Base-by-base conservation (phyloP, 2,113 vertebrate genomes). In the Malurus melanocephalus region DNA sequence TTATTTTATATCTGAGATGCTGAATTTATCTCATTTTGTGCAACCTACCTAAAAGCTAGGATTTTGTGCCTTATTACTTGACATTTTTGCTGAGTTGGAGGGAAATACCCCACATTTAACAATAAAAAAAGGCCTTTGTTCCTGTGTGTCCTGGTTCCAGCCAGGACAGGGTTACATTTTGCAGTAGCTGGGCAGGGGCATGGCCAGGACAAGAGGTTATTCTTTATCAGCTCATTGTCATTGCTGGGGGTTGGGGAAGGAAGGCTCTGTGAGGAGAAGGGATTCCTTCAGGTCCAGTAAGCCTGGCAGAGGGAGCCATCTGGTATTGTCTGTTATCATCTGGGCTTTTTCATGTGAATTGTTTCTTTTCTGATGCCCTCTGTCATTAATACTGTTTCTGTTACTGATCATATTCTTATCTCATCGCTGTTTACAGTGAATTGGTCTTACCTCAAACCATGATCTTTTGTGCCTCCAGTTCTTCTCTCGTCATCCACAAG, bases 11-110 rank as follows among this genome's bases (percentile, higher is more conserved):
- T 10, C 13, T 20, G 16, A 78, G 49, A 68, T 9, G 2, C 17
- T 48, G n/a, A 57, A 43, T 53, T 35, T 30, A 38, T 61, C 11
- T 72, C 16, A 42, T 72, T 68, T 78, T 62, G 3, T 16, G 19
- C 57, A 53, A 48, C 16, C 20, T 27, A 43, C 5, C 16, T 61
- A 55, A 62, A 82, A 68, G 14, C 27, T 9, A 30, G 4, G 4
- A 52, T 32, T 33, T 16, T 5, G 5, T 0, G 0, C 23, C 13
- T 60, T 60, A 33, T 14, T 75, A 40, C 16, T 61, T n/a, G 7
- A 22, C 24, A 13, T 42, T 52, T 51, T 80, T 87, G 22, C 13
- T 84, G 42, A 71, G n/a, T 16, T 19, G 26, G 42, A 66, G 66
- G 33, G 16, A 56, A 65, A 19, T 23, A 12, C 5, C 40, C 11